Evolutionary conservation across 2,797 vertebrate species (phyloP).

Genomic region (Myotis planiceps): DNA sequence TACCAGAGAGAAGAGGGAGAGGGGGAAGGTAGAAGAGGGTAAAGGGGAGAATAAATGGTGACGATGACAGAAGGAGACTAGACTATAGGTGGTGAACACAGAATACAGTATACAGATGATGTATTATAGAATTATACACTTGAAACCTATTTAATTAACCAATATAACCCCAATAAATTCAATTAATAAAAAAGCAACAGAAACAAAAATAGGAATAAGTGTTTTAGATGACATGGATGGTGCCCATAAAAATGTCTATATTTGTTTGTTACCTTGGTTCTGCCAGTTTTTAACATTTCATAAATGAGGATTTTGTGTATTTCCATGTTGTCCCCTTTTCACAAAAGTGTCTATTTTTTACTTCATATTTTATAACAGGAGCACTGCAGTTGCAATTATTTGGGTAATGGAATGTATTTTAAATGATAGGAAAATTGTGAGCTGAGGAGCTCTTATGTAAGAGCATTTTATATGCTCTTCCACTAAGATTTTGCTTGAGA

Average conservation of each 20-base stretch:
- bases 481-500: not conserved
- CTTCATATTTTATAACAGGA: not conserved
- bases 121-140: not conserved
- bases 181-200: not conserved
- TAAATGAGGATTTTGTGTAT: not conserved
- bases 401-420: not conserved
- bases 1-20: not conserved
- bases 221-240: not conserved
- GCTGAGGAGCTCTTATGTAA: not conserved
- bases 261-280: not conserved
- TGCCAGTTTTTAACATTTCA: not conserved
- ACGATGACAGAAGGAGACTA: not conserved
- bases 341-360: not conserved
- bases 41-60: not conserved
- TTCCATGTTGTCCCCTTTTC: not conserved
- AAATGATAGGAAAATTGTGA: not conserved
- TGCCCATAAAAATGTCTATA: not conserved
- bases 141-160: not conserved
- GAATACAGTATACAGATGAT: not conserved
- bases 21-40: not conserved
- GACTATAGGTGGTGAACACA: not conserved
- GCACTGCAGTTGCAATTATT: not conserved
- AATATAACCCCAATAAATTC: not conserved
- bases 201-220: not conserved
- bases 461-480: not conserved